Evolutionary conservation across 2,113 vertebrate genomes (phyloP).

Genomic region (Cyanoliseus patagonus): DNA sequence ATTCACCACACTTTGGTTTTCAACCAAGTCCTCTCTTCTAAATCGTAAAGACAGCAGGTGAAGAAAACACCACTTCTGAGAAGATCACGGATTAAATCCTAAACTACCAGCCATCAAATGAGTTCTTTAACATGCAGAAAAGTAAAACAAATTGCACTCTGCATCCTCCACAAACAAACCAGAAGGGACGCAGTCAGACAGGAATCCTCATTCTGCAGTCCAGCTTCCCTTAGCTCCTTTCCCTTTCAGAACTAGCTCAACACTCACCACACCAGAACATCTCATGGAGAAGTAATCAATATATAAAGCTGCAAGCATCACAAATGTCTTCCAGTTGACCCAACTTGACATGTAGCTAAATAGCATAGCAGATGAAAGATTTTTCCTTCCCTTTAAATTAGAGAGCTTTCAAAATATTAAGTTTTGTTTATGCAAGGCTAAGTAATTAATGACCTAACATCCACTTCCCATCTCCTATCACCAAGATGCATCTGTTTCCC

Average conservation of each 20-base stretch:
- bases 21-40: background rate
- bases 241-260: background rate
- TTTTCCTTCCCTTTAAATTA: constrained; percentile 62
- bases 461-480: constrained; percentile 78
- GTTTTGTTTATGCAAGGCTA: constrained; percentile 71
- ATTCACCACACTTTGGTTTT: background rate
- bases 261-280: background rate
- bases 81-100: background rate
- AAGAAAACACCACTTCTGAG: background rate
- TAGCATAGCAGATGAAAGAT: constrained; percentile 21
- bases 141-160: background rate
- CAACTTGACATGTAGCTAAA: background rate
- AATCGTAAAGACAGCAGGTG: background rate
- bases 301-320: background rate
- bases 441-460: constrained; percentile 79
- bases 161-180: background rate
- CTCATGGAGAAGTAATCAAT: background rate
- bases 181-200: background rate
- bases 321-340: background rate
- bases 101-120: background rate
- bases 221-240: background rate
- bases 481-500: constrained; percentile 78
- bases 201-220: background rate
- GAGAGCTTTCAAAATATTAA: constrained; percentile 64
- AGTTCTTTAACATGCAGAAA: background rate